phyloP scores from a whole-genome alignment of 2,797 vertebrate genomes.

The Pseudochaenichthys georgianus region DNA sequence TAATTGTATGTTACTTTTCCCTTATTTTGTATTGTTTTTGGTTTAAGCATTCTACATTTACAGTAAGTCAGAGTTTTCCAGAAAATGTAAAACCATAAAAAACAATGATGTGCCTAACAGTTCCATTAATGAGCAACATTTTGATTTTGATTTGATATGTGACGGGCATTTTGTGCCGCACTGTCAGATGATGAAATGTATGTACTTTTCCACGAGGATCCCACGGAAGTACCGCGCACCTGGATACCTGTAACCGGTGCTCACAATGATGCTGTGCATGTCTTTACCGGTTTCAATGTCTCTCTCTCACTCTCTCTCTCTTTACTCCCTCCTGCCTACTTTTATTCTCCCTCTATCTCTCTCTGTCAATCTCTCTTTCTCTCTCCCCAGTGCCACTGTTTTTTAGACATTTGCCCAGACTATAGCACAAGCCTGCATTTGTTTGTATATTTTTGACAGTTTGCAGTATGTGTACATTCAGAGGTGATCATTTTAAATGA shows the following conservation, averaged over 20 bases:
- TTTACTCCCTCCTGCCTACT: constrained; percentile 21
- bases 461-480: constrained; percentile 90
- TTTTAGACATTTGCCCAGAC: constrained; percentile 89
- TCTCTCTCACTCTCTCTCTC: constrained; percentile 56
- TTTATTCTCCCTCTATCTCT: constrained; percentile 37
- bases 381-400: constrained; percentile 86
- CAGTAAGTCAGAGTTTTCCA: constrained; percentile 79
- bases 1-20: constrained; percentile 56
- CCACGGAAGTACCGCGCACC: constrained; percentile 77
- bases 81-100: constrained; percentile 86
- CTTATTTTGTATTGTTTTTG: constrained; percentile 60
- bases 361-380: constrained; percentile 41
- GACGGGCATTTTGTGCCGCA: constrained; percentile 78
- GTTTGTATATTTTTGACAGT: constrained; percentile 91
- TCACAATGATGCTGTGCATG: constrained; percentile 87
- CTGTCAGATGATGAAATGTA: constrained; percentile 78
- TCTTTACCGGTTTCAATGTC: constrained; percentile 85
- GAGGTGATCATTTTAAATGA: constrained; percentile 89
- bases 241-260: constrained; percentile 74
- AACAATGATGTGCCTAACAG: constrained; percentile 90
- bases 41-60: constrained; percentile 81
- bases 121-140: constrained; percentile 81
- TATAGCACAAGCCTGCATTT: constrained; percentile 91
- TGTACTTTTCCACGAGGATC: constrained; percentile 79
- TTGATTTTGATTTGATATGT: constrained; percentile 77